phyloP scores from a whole-genome alignment of 2,797 vertebrate genomes.

The Cuculus canorus region DNA sequence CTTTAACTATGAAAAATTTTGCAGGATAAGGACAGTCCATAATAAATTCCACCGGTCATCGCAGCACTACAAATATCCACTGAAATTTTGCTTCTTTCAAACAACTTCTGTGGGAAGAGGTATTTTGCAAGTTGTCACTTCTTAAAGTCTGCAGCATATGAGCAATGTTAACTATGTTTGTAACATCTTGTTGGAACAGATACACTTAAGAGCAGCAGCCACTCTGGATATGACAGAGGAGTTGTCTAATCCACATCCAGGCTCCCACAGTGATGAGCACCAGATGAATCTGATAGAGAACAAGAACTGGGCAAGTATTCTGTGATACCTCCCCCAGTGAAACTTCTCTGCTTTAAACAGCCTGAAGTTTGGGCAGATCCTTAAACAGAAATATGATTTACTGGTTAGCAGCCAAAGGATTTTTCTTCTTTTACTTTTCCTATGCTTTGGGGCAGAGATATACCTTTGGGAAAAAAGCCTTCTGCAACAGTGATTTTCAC shows the following conservation, averaged over 20 bases:
- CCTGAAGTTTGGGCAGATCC: not conserved
- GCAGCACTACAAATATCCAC: not conserved
- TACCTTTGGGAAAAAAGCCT: not conserved
- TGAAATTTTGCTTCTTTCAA: not conserved
- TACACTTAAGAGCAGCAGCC: conserved; percentile 1
- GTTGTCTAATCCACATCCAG: not conserved
- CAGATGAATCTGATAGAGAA: not conserved
- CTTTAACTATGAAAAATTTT: not conserved
- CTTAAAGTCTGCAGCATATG: not conserved
- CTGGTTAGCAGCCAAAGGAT: not conserved
- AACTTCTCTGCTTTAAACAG: not conserved
- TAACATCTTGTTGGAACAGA: not conserved
- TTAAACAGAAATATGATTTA: not conserved
- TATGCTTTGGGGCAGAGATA: not conserved
- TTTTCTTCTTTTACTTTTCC: not conserved
- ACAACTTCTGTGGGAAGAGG: not conserved
- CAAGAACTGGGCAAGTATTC: not conserved
- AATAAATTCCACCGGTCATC: not conserved
- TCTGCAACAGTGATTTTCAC: not conserved
- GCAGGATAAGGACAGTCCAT: not conserved
- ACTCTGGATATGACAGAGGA: not conserved
- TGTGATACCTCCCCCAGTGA: not conserved
- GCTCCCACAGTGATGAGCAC: not conserved
- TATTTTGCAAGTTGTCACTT: not conserved
- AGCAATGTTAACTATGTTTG: not conserved